Percentiles rank a stretch among this genome's conserved stretches.
Conservation (phyloP, 2,113 vertebrate species). For the Origma solitaria region DNA sequence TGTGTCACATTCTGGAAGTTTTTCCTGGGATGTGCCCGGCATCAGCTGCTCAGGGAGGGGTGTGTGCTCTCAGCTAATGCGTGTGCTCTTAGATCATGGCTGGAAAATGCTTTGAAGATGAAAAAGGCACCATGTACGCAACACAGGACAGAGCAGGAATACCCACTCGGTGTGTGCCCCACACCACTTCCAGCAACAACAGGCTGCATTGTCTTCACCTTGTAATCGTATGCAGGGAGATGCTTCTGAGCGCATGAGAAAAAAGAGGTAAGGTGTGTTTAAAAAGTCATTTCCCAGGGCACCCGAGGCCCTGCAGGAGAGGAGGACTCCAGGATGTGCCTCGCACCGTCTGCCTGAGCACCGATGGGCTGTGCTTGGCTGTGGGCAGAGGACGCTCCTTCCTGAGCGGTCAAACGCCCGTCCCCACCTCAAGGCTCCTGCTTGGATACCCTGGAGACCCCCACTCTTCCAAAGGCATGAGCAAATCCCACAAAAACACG, state of each 20-base stretch:
- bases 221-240: not conserved
- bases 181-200: not conserved
- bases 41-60: conserved; percentile 4
- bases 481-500: not conserved
- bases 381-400: not conserved
- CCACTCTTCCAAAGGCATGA: not conserved
- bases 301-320: not conserved
- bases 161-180: not conserved
- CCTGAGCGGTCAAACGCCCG: fast-evolving
- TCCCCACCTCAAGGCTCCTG: fast-evolving
- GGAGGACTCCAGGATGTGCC: not conserved
- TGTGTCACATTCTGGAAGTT: conserved; percentile 18
- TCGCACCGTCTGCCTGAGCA: fast-evolving
- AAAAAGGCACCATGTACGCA: not conserved
- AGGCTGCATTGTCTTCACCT: conserved; percentile 21
- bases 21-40: not conserved
- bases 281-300: not conserved
- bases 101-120: conserved; percentile 47
- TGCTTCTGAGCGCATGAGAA: conserved; percentile 17
- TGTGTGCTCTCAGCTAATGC: not conserved
- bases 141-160: not conserved
- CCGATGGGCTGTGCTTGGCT: fast-evolving
- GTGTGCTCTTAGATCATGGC: conserved; percentile 34
- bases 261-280: conserved; percentile 19
- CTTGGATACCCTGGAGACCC: not conserved